These are phyloP conservation scores for Porites divaricata DNA, from an alignment of 92 coral and sea anemone species.

Conservation along the genomic window DNA sequence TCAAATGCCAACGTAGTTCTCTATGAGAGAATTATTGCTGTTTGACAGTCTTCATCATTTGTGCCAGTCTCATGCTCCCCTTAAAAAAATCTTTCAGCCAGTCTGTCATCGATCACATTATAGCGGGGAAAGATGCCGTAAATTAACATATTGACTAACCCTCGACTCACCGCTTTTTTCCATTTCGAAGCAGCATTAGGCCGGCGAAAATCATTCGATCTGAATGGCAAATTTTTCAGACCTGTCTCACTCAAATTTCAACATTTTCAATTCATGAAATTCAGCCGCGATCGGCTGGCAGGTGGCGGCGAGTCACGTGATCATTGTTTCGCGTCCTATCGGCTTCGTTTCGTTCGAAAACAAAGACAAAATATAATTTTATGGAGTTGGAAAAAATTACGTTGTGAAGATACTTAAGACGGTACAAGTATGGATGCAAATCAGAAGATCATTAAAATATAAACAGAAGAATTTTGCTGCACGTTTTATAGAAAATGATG, in stretches of 20 bases:
- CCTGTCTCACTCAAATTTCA: conserved; percentile 62
- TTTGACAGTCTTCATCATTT: conserved; percentile 23
- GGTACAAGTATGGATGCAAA: conserved; percentile 23
- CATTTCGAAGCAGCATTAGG: conserved; percentile 72
- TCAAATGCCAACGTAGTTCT: conserved; percentile 52
- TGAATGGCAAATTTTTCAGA: conserved; percentile 30
- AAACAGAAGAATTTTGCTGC: background rate
- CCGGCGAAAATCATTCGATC: conserved; percentile 65
- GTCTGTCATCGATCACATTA: background rate
- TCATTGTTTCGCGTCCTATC: conserved; percentile 50
- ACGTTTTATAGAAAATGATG: background rate
- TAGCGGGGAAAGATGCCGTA: background rate
- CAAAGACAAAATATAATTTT: conserved; percentile 24
- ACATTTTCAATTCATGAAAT: conserved; percentile 61
- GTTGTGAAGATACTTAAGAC: conserved; percentile 10
- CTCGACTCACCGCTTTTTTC: conserved; percentile 77
- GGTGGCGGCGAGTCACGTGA: conserved; percentile 88
- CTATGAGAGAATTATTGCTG: conserved; percentile 20
- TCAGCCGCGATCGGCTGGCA: conserved; percentile 65
- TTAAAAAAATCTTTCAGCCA: background rate
- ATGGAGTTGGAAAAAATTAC: conserved; percentile 1
- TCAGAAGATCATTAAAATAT: background rate
- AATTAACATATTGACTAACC: background rate
- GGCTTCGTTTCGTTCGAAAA: conserved; percentile 6
- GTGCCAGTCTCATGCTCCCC: conserved; percentile 18